phyloP scores from a whole-genome alignment of 2,797 vertebrate species.

The Borostomias antarcticus region DNA sequence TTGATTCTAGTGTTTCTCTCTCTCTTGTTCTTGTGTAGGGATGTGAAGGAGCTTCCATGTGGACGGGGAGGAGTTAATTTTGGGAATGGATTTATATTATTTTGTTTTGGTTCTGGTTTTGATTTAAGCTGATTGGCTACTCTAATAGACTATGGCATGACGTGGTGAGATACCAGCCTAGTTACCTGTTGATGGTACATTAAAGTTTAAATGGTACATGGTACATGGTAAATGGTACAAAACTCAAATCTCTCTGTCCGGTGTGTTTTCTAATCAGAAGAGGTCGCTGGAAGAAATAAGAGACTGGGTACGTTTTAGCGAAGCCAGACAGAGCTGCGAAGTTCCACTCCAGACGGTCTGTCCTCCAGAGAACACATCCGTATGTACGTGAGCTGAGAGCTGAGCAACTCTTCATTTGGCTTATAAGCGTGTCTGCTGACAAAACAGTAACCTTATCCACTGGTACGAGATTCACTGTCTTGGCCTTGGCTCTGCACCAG shows the following conservation, averaged over 20 bases:
- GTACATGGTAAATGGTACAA: too few relatives aligned
- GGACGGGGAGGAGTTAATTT: too few relatives aligned
- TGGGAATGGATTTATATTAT: too few relatives aligned
- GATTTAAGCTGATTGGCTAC: conserved; percentile 34
- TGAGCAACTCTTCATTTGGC: conserved; percentile 51
- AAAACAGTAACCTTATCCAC: conserved; percentile 64
- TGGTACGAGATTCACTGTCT: conserved; percentile 51
- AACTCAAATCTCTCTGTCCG: conserved; percentile 11
- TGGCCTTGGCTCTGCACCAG: conserved; percentile 38
- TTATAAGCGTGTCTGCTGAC: conserved; percentile 64
- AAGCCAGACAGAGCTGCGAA: conserved; percentile 28
- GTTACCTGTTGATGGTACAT: too few relatives aligned
- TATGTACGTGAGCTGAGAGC: conserved; percentile 27
- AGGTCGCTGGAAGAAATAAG: conserved; percentile 40
- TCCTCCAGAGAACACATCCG: conserved; percentile 39
- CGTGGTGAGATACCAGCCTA: too few relatives aligned
- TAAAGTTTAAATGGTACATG: too few relatives aligned
- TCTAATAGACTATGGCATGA: too few relatives aligned
- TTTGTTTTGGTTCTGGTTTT: too few relatives aligned
- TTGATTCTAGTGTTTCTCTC: too few relatives aligned
- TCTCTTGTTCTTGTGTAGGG: too few relatives aligned
- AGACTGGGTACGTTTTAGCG: conserved; percentile 32
- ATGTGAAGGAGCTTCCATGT: too few relatives aligned
- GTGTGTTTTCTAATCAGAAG: conserved; percentile 21
- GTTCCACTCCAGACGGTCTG: conserved; percentile 49